These are phyloP conservation scores for Eurois occulta DNA, from an alignment of 2,888 invertebrate species.

Conservation along the genomic window DNA sequence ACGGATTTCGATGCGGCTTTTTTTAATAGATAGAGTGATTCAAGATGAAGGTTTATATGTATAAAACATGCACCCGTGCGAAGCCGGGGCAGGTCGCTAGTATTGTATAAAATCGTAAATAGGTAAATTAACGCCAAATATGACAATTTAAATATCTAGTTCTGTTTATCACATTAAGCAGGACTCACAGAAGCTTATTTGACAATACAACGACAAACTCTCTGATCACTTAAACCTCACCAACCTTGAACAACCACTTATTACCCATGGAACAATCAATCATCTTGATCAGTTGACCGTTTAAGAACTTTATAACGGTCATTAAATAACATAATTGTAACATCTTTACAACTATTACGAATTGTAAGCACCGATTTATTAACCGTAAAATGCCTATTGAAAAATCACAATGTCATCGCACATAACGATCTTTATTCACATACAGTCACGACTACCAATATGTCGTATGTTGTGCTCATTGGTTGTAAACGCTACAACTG, in stretches of 20 bases:
- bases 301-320: not conserved
- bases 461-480: not conserved
- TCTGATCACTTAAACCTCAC: not conserved
- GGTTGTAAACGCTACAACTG: not conserved
- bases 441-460: conserved; percentile 2
- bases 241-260: not conserved
- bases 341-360: not conserved
- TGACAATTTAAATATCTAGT: not conserved
- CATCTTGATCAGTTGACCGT: not conserved
- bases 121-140: too few relatives aligned
- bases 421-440: conserved; percentile 41
- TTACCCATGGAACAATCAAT: not conserved
- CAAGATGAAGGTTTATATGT: too few relatives aligned
- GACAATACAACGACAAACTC: not conserved
- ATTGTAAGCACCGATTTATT: not conserved
- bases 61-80: too few relatives aligned
- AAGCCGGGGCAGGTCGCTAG: too few relatives aligned
- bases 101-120: too few relatives aligned
- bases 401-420: conserved; percentile 40
- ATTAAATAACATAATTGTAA: not conserved
- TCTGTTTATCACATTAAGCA: not conserved
- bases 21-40: too few relatives aligned
- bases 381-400: conserved; percentile 7
- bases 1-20: too few relatives aligned
- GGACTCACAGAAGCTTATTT: not conserved